Percentiles rank a stretch among this genome's conserved stretches.
Evolutionary conservation across 2,888 invertebrate species (phyloP).

Genomic region (Eupithecia pulchellata): DNA sequence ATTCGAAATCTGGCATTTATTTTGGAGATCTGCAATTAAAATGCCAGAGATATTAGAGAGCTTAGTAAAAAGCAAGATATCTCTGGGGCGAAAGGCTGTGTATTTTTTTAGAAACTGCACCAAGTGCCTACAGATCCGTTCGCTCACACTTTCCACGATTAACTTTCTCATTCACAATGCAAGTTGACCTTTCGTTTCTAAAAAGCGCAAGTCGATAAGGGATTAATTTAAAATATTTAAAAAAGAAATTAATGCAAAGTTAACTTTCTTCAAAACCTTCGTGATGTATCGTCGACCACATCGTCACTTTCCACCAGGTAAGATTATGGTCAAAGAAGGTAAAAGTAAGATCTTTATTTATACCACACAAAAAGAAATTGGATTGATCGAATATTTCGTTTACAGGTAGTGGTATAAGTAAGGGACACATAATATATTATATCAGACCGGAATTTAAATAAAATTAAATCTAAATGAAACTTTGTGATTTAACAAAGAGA

Average conservation of each 20-base stretch:
- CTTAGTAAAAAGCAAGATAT: constrained; percentile 42
- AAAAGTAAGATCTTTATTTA: neutral
- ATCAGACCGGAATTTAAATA: neutral
- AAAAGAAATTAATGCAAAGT: constrained; percentile 20
- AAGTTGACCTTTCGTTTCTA: constrained; percentile 81
- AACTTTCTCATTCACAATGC: constrained; percentile 83
- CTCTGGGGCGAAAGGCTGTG: constrained; percentile 52
- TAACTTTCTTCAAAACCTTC: neutral
- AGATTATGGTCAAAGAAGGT: neutral
- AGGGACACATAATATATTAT: neutral
- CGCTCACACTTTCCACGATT: constrained; percentile 82
- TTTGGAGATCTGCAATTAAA: constrained; percentile 31
- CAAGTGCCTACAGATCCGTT: constrained; percentile 69
- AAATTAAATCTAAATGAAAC: neutral
- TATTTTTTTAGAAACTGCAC: constrained; percentile 71
- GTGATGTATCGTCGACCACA: neutral
- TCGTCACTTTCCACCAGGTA: neutral
- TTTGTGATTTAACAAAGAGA: neutral
- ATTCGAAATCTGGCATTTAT: constrained; percentile 6
- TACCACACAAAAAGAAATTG: neutral
- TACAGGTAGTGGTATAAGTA: neutral
- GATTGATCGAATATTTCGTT: neutral
- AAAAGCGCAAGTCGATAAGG: constrained; percentile 63
- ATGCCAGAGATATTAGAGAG: constrained; percentile 44
- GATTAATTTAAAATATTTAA: constrained; percentile 60